phyloP scores from a whole-genome alignment of 2,888 invertebrate species.

The Spialia ferax region DNA sequence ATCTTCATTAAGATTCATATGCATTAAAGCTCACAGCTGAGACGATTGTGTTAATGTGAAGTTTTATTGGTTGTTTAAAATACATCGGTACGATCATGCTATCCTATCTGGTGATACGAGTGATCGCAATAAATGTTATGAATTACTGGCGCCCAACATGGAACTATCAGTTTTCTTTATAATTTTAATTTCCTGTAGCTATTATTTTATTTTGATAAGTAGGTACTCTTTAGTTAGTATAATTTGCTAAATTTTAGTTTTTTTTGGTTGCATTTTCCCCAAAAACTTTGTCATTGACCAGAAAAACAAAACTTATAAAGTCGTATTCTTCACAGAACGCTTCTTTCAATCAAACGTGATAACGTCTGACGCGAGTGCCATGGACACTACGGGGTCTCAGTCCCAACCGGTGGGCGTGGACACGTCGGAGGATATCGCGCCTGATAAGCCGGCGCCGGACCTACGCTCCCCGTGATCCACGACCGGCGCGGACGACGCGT shows the following conservation, averaged over 20 bases:
- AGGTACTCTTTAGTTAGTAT: background rate
- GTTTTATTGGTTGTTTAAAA: too few species aligned
- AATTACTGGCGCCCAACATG: slow-evolving; percentile 10
- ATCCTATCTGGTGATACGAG: background rate
- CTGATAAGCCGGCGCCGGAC: slow-evolving; percentile 78
- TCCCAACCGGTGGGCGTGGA: slow-evolving; percentile 64
- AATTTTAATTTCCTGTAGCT: background rate
- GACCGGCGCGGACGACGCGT: slow-evolving; percentile 48
- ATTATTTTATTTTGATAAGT: background rate
- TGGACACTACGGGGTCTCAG: slow-evolving; percentile 77
- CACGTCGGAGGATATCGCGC: slow-evolving; percentile 71
- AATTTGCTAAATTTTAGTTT: slow-evolving; percentile 11
- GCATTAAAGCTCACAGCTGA: too few species aligned
- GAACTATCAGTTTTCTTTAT: background rate
- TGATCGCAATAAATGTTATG: background rate
- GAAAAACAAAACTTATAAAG: slow-evolving; percentile 40
- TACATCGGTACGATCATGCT: too few species aligned
- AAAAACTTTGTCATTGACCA: slow-evolving; percentile 28
- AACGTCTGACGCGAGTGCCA: slow-evolving; percentile 85
- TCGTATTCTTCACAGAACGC: slow-evolving; percentile 75
- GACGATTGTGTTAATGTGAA: too few species aligned
- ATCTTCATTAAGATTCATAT: too few species aligned
- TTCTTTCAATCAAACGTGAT: slow-evolving; percentile 88
- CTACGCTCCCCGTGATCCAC: slow-evolving; percentile 71
- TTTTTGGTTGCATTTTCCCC: slow-evolving; percentile 25